Percentiles rank a stretch among this genome's conserved stretches.
These are phyloP conservation scores for Cottoperca gobio DNA, from an alignment of 2,797 vertebrate species.

Conservation along the genomic window DNA sequence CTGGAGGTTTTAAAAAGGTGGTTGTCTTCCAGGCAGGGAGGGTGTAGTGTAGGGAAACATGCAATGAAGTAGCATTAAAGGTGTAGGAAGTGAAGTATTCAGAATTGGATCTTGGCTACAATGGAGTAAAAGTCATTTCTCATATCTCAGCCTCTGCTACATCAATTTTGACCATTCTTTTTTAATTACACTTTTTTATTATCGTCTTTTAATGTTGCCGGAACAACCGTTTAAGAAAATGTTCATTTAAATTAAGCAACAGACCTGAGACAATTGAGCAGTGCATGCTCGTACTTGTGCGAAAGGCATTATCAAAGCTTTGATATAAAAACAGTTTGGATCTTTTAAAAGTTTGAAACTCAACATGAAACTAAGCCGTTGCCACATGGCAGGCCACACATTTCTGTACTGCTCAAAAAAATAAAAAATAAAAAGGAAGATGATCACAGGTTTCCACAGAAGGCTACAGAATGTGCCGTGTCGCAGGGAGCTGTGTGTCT, in stretches of 20 bases:
- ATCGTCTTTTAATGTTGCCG: neutral
- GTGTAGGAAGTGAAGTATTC: neutral
- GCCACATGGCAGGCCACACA: neutral
- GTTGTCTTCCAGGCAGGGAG: too few species aligned
- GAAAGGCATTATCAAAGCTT: too few species aligned
- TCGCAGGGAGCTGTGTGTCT: slow-evolving; percentile 11
- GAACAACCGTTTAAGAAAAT: neutral
- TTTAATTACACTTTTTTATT: neutral
- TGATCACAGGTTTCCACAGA: slow-evolving; percentile 6
- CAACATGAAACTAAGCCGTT: neutral
- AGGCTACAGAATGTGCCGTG: neutral
- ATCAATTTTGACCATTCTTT: neutral
- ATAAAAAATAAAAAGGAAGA: neutral
- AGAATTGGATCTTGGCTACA: neutral
- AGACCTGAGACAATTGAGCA: too few species aligned
- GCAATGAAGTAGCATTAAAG: neutral
- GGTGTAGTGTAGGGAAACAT: neutral
- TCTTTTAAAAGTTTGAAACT: neutral
- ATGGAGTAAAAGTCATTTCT: neutral
- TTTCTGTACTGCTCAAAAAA: neutral
- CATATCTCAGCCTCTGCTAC: neutral
- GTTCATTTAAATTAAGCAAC: neutral
- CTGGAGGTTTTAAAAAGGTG: too few species aligned
- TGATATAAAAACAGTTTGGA: too few species aligned
- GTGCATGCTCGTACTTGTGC: too few species aligned